Base-by-base conservation (phyloP, 2,797 vertebrate genomes). In the Poecilia gillii region DNA sequence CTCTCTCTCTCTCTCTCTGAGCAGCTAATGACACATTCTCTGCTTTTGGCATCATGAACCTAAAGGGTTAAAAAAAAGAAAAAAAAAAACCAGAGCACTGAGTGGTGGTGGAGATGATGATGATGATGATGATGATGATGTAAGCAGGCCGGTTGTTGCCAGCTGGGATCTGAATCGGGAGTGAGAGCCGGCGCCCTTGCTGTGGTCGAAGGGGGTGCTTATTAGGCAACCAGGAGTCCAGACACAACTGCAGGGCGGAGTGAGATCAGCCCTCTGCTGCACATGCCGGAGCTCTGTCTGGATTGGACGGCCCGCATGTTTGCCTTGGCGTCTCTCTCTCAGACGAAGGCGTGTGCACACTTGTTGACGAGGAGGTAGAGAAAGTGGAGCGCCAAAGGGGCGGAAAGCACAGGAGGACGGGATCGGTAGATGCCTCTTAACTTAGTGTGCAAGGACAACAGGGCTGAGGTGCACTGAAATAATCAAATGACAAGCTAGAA, bases 221-320 rank as follows among this genome's bases (percentile, higher is more conserved):
- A 93, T 94, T 94, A 94, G 85, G 77, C 85, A 79, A 78, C 77
- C 28, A 62, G 85, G 79, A 92, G 89, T 90, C 90, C 90, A 91
- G 90, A 91, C 91, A 84, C 80, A 87, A 91, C 85, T 88, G 84
- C 85, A 91, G 94, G 93, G 93, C 90, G 94, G 91, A 89, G 94
- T 81, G 4, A 86, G 86, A 82, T 74, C 51, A n/a, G 86, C 83
- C 12, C 85, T 73, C 53, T 77, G 78, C 78, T 88, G 81, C 79
- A 36, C 45, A 74, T 77, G 81, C 68, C 85, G 4, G 23, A 70
- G 66, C 39, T 13, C 39, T 43, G 66, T 70, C 73, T 46, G 84
- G 86, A 88, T 90, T 83, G 90, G 89, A 80, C 81, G 62, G 82
- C 86, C 86, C 87, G 90, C 81, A 88, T 94, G 91, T 92, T 95